A percentile compares a stretch with the other conserved stretches of the same genome.
Conservation (phyloP, 2,797 vertebrate species). For the Remorina albescens region DNA sequence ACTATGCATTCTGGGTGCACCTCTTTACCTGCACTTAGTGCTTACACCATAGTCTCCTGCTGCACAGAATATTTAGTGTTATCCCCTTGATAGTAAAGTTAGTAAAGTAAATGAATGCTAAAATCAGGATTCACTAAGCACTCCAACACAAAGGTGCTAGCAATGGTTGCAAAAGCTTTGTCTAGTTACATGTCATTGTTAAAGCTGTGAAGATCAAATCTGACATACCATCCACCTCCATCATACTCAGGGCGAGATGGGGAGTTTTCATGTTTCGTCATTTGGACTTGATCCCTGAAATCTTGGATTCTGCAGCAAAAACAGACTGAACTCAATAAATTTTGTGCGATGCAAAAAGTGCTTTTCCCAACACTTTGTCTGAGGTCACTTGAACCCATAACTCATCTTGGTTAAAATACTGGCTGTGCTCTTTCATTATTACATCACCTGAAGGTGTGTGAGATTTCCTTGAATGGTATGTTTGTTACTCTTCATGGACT, state of each 20-base stretch:
- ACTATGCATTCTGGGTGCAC: too few relatives aligned
- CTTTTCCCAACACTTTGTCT: not conserved
- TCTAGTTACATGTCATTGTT: not conserved
- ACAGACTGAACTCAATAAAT: not conserved
- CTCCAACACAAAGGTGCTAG: not conserved
- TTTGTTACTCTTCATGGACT: conserved; percentile 6
- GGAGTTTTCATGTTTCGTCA: not conserved
- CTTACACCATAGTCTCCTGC: too few relatives aligned
- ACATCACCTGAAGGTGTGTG: not conserved
- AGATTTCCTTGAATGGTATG: conserved; percentile 2
- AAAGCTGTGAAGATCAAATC: not conserved
- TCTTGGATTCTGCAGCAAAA: not conserved
- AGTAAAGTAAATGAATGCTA: too few relatives aligned
- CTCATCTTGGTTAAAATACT: not conserved
- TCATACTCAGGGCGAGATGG: not conserved
- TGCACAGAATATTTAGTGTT: too few relatives aligned
- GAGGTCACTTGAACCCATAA: conserved; percentile 1
- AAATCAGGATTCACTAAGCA: not conserved
- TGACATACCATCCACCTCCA: not conserved
- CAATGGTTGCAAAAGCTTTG: not conserved
- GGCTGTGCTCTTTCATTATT: not conserved
- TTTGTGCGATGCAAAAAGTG: not conserved
- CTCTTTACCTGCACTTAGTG: too few relatives aligned
- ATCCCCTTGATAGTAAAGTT: too few relatives aligned
- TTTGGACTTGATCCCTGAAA: not conserved